Percentiles rank a stretch among this genome's conserved stretches.
Conservation (phyloP, 2,888 invertebrate genomes). For the Metacarcinus magister region DNA sequence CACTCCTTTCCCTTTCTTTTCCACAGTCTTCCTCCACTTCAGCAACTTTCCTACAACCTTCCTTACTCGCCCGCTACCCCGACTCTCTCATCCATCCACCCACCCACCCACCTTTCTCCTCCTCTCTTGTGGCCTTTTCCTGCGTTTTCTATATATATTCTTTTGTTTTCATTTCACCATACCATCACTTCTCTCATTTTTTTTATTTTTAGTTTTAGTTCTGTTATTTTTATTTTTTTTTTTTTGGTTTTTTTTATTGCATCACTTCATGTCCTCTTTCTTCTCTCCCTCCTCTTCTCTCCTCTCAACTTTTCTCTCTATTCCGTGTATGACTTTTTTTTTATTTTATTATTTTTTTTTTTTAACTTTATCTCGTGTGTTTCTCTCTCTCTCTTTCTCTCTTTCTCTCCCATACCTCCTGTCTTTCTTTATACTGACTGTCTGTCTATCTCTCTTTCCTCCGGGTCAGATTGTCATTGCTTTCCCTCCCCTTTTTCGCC, state of each 20-base stretch:
- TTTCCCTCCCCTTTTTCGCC: neutral
- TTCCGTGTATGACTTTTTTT: too few relatives aligned
- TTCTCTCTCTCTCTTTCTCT: constrained; percentile 16
- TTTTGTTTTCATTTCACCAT: too few relatives aligned
- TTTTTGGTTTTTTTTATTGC: neutral
- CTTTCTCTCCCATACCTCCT: neutral
- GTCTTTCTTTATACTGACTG: neutral
- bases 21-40: neutral
- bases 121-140: too few relatives aligned
- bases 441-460: neutral
- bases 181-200: neutral
- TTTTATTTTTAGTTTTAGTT: neutral
- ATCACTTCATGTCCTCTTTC: neutral
- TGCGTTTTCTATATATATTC: too few relatives aligned
- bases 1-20: neutral
- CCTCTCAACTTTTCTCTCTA: neutral
- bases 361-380: neutral
- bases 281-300: neutral
- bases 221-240: neutral
- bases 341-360: neutral
- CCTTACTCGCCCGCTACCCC: too few relatives aligned
- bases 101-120: too few relatives aligned
- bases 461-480: neutral
- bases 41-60: neutral
- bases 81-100: too few relatives aligned